Conservation (phyloP, 2,888 invertebrate genomes). For the Operophtera brumata region DNA sequence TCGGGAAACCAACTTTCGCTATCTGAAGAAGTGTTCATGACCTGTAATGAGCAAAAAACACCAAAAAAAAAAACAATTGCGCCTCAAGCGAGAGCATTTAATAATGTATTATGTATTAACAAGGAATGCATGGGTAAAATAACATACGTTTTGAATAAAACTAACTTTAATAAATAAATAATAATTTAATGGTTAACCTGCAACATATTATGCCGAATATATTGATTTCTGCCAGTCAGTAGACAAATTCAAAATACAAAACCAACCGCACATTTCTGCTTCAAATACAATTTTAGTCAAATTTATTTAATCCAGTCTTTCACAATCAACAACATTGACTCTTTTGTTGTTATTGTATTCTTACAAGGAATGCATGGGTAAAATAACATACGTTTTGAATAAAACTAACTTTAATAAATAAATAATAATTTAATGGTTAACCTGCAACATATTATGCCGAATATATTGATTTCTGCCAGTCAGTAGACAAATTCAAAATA, state of each 20-base stretch:
- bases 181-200: constrained; percentile 1
- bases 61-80: too few relatives aligned
- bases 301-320: constrained; percentile 32
- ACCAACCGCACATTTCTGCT: not conserved
- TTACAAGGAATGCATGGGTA: not conserved
- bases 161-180: constrained; percentile 27
- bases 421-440: constrained; percentile 5
- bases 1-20: too few relatives aligned
- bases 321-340: not conserved
- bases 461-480: not conserved
- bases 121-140: not conserved
- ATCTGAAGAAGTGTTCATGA: too few relatives aligned
- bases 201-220: not conserved
- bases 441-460: not conserved
- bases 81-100: too few relatives aligned
- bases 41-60: too few relatives aligned
- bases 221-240: not conserved
- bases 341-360: not conserved
- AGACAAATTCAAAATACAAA: not conserved
- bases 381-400: constrained; percentile 15
- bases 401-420: constrained; percentile 26
- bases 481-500: not conserved
- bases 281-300: constrained; percentile 17
- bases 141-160: constrained; percentile 12
- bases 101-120: too few relatives aligned